Base-by-base conservation (phyloP, 2,797 vertebrate genomes). In the Rhabdophis nuchalis region DNA sequence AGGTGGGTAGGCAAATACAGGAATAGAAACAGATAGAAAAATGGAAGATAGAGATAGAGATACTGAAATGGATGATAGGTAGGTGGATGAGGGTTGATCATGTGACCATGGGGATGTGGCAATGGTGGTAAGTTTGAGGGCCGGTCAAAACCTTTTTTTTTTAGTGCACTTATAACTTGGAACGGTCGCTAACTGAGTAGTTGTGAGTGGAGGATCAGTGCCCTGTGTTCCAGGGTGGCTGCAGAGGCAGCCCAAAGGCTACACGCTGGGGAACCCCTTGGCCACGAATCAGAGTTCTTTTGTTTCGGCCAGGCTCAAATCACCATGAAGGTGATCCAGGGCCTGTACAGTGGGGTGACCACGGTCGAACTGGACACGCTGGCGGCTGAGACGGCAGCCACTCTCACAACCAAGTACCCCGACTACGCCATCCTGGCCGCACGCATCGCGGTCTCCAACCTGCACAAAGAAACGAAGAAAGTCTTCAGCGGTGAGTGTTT, bases 391-490 rank as follows among this genome's bases (percentile, higher is more conserved):
- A 99, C 99, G 0, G 96, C 99, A 0, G 99, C 99, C 20, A 99
- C 99, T 0, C 98, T 99, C 92, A 99, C 99, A 8, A 99, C 99
- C 20, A 99, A 99, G 91, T 97, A 99, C 96, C 99, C 99, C 0
- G 99, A 99, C 97, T 99, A 99, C 0, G 99, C 99, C 61, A 98
- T 99, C 94, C 97, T 99, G 57, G 99, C 99, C 0, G 99, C 99
- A 0, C 97, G 99, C 7, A 99, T 99, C 18, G 99, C 99, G 0
- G 99, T 99, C 18, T 99, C 99, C 93, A 99, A 99, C 94, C 95
- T 99, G 95, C 99, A 99, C 97, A 99, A 99, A 93, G 99, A 99
- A 96, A 99, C 99, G 0, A 99, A 99, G 98, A 99, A 99, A 46
- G 98, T 99, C 86, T 99, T 99, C 96, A 99, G 99, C 0, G 98